Base-by-base conservation (phyloP, 2,888 invertebrate genomes). In the Euzophera pinguis region DNA sequence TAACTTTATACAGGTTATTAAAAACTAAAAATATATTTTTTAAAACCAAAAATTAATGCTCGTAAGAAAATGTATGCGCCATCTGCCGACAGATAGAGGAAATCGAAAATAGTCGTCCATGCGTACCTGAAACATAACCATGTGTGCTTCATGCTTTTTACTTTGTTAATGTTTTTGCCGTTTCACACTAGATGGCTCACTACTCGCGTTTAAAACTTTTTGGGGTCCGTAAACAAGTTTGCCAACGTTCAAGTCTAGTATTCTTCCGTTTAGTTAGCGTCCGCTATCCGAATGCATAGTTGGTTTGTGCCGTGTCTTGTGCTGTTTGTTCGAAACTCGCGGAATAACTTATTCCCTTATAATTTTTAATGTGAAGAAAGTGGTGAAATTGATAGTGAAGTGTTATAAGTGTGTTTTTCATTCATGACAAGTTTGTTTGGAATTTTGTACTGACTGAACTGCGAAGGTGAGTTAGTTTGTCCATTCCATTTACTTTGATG, bases 261-360 rank as follows among this genome's bases (percentile, higher is more conserved):
- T 22, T 22, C 22, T 2, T 5, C 41, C 50, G 47, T 53, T 79
- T 75, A 86, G 84, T 85, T 79, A 78, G 78, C 70, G 70, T 80
- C 78, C 77, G 78, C 68, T 66, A 53, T 63, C 67, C 59, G 75
- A 58, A 61, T 53, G 74, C 56, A 65, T 56, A 61, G 78, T 69
- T 56, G 71, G 63, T 63, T 65, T 54, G 67, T 65, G 58, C 58
- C 57, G 61, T 51, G 65, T 58, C 57, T 61, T 51, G 64, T 62
- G 57, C 58, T 61, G 71, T 73, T 69, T 56, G 64, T 71, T 65
- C 52, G 53, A 66, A 79, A 77, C 78, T 81, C 86, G 81, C 86
- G 88, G 63, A 74, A 70, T 73, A 85, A 84, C 82, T 85, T 82
- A 76, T 71, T 75, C 71, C 62, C 71, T 58, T 75, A 62, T 64